Evolutionary conservation across 2,888 invertebrate species (phyloP), one percentile per base, ranked within the genome.

Genomic region (Torymus auratus): DNA sequence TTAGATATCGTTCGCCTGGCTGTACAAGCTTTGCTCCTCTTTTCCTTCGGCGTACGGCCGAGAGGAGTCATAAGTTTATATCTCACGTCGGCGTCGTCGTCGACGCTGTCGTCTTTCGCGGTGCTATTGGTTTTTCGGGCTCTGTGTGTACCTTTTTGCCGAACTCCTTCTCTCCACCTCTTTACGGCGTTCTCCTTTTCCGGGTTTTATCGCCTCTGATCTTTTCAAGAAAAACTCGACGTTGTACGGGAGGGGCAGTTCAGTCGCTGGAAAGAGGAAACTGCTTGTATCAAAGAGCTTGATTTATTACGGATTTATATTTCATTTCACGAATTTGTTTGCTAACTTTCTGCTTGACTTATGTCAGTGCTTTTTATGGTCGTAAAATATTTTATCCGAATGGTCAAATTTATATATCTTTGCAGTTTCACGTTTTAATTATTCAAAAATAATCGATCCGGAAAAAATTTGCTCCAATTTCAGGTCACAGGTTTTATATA

Each of bases 31-130:
- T 41, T 41, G 41, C 41, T 41, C 41, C 41, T 41, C 41, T 60
- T 61, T 70, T 60, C 70, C 60, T 65, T 53, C 67, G n/a, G n/a
- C n/a, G 52, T 72, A 41, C 20, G 17, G 12, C 2, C 17, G 41
- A 50, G n/a, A 11, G 65, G 64, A 79, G 81, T 83, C 82, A 73
- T 81, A 81, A 84, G 84, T 84, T 85, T 85, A 83, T 85, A 83
- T 84, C 83, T 75, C 74, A 55, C 60, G 67, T 74, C n/a, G n/a
- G n/a, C 69, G 64, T 17, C 64, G 60, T n/a, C 55, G 67, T 67
- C 53, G 17, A 53, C 28, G 67, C 20, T 55, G 58, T 7, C 17
- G 58, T 7, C 41, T 41, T 41, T 41, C 41, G 41, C 7, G 41
- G 41, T 11, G 15, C 71, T 78, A 69, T 78, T 71, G 77, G 15